Evolutionary conservation across 2,888 invertebrate genomes (phyloP).

Genomic region (Uropetala carovei): DNA sequence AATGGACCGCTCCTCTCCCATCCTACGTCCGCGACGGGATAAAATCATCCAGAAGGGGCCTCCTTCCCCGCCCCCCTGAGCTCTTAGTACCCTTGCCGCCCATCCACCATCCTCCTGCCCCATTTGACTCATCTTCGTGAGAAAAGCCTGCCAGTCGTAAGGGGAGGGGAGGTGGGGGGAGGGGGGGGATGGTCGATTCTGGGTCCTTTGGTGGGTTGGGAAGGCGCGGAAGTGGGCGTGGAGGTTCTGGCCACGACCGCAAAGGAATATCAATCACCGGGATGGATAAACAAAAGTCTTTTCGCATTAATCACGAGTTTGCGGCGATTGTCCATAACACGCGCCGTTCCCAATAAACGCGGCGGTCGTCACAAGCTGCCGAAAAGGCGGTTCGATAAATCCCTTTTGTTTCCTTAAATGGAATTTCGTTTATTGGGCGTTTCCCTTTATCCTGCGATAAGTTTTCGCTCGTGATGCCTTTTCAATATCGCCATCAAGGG

Average conservation of each 20-base stretch:
- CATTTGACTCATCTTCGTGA: no score
- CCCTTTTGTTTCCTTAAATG: background rate
- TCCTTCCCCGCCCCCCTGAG: no score
- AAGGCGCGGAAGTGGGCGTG: background rate
- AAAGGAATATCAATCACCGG: conserved; percentile 48
- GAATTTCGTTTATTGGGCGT: no score
- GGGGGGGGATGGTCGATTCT: no score
- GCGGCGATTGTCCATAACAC: conserved; percentile 22
- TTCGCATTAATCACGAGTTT: conserved; percentile 44
- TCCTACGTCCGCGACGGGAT: background rate
- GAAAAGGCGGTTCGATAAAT: background rate
- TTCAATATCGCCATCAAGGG: no score
- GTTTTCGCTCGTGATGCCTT: no score
- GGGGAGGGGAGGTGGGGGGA: no score
- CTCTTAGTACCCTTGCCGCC: no score
- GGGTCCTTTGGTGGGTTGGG: background rate
- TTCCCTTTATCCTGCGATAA: no score
- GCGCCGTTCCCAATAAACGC: background rate
- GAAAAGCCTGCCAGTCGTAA: no score
- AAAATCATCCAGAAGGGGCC: background rate
- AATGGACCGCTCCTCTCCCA: background rate
- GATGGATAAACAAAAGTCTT: background rate
- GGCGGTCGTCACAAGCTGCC: background rate
- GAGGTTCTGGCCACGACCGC: background rate
- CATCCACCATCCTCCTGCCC: no score